Conservation (phyloP, 1,140 invertebrate genomes). For the Solenopsis invicta region DNA sequence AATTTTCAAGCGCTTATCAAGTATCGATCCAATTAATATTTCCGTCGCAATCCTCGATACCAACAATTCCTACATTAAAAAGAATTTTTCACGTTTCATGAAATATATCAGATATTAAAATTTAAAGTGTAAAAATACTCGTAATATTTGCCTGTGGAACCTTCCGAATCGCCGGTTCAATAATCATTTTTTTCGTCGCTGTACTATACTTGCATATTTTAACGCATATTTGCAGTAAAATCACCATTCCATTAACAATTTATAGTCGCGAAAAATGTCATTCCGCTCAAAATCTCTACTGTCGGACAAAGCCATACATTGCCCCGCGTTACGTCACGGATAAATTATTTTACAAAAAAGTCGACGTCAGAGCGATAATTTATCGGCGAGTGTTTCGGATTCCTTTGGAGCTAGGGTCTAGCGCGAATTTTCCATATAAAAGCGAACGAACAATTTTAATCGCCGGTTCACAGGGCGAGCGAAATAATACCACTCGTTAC, state of each 20-base stretch:
- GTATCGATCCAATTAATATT: conserved; percentile 14
- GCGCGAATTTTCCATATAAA: neutral
- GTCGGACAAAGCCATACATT: conserved; percentile 32
- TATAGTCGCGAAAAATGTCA: conserved; percentile 15
- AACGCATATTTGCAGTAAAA: conserved; percentile 29
- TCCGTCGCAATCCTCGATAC: neutral
- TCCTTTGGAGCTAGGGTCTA: neutral
- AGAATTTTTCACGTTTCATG: neutral
- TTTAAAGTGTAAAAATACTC: neutral
- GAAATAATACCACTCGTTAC: conserved; percentile 17
- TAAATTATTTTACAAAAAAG: conserved; percentile 46
- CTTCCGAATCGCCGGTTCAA: neutral
- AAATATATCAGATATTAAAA: conserved; percentile 11
- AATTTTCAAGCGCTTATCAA: conserved; percentile 15
- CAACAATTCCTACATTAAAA: neutral
- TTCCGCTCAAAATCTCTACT: neutral
- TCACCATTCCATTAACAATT: conserved; percentile 42
- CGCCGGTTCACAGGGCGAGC: neutral
- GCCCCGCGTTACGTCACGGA: neutral
- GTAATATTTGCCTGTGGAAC: neutral
- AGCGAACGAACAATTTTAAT: neutral
- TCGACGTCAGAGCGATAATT: conserved; percentile 26
- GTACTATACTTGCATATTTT: conserved; percentile 21
- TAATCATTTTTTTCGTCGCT: conserved; percentile 5
- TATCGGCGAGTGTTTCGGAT: conserved; percentile 21